Evolutionary conservation across 2,113 vertebrate genomes (phyloP).

Genomic region (Clarias gariepinus): DNA sequence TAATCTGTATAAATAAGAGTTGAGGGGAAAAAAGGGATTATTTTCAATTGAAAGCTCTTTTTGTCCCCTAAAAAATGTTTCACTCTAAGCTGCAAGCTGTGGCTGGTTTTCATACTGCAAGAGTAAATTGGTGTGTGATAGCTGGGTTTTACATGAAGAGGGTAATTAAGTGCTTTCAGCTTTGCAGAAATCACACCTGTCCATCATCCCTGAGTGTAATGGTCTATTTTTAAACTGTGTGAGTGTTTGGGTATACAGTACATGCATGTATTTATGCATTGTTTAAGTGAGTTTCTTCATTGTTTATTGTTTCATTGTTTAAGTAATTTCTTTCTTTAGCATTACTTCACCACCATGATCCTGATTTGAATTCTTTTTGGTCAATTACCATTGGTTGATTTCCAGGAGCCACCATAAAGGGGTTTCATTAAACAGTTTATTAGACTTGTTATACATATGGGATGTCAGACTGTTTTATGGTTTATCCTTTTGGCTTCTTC

Average conservation of each 20-base stretch:
- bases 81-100: neutral
- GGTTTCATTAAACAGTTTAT: neutral
- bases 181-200: constrained; percentile 17
- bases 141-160: constrained; percentile 8
- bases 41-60: neutral
- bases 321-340: neutral
- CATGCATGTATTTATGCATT: neutral
- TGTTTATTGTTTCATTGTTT: no score
- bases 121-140: constrained; percentile 1
- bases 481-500: neutral
- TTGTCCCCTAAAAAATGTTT: neutral
- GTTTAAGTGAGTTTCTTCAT: neutral
- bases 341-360: neutral
- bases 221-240: neutral
- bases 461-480: neutral
- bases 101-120: neutral
- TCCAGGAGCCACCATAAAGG: neutral
- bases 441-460: neutral
- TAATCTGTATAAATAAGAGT: neutral
- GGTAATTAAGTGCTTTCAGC: constrained; percentile 19
- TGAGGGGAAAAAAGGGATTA: neutral
- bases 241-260: neutral
- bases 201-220: neutral
- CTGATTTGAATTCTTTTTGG: neutral
- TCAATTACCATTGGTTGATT: neutral